Conservation (phyloP, 2,888 invertebrate genomes). For the Drosophila recens region DNA sequence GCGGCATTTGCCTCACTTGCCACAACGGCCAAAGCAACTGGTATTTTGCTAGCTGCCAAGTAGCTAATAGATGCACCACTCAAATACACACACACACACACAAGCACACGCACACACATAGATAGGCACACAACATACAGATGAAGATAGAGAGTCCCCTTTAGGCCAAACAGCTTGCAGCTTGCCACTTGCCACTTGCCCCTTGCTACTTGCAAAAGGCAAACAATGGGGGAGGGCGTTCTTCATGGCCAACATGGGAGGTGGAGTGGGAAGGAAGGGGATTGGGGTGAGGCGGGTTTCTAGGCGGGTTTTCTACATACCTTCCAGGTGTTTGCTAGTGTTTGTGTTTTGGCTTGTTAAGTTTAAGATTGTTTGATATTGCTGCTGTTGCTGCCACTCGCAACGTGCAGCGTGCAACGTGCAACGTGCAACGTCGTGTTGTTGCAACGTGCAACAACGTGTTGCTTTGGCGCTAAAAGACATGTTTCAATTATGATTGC, state of each 20-base stretch:
- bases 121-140: not conserved
- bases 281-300: conserved; percentile 5
- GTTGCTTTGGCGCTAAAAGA: conserved; percentile 82
- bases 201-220: conserved; percentile 50
- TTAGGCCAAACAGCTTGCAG: conserved; percentile 45
- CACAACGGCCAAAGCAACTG: conserved; percentile 56
- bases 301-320: conserved; percentile 16
- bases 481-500: conserved; percentile 83
- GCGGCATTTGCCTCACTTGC: conserved; percentile 63
- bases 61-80: conserved; percentile 69
- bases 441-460: conserved; percentile 62
- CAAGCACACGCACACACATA: conserved; percentile 12
- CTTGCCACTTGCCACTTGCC: conserved; percentile 52
- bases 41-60: conserved; percentile 69
- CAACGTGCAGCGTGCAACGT: conserved; percentile 51
- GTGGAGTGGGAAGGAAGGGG: conserved; percentile 9
- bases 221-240: conserved; percentile 56
- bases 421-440: conserved; percentile 53
- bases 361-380: conserved; percentile 70
- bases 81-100: conserved; percentile 23
- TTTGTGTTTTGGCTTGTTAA: conserved; percentile 67
- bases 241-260: conserved; percentile 14
- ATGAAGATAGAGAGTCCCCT: conserved; percentile 8
- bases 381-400: conserved; percentile 10
- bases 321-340: conserved; percentile 28